Percentiles rank a stretch among this genome's conserved stretches.
Conservation (phyloP, 2,797 vertebrate genomes). For the Helostoma temminkii region DNA sequence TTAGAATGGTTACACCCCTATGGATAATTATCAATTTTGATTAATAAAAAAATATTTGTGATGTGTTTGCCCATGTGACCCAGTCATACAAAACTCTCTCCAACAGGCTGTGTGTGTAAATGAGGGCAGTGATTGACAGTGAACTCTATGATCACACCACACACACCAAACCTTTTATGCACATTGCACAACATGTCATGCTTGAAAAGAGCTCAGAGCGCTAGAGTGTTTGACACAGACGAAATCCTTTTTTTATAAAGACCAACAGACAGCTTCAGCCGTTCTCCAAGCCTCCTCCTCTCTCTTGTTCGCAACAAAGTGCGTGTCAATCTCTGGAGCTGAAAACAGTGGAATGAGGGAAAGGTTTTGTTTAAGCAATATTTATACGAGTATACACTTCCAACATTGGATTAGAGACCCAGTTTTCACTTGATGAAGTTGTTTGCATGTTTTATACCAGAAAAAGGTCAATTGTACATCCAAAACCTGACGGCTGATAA, state of each 20-base stretch:
- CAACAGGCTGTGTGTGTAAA: too few relatives aligned
- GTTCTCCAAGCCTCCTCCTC: not conserved
- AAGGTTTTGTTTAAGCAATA: slow-evolving; percentile 8
- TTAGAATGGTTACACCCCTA: too few relatives aligned
- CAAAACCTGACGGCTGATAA: not conserved
- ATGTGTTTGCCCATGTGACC: too few relatives aligned
- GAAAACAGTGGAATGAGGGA: slow-evolving; percentile 20
- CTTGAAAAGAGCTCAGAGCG: too few relatives aligned
- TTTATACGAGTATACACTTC: slow-evolving; percentile 32
- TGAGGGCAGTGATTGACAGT: too few relatives aligned
- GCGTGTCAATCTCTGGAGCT: slow-evolving; percentile 19
- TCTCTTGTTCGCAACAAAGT: slow-evolving; percentile 7
- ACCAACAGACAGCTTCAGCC: slow-evolving; percentile 27
- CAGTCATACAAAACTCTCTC: too few relatives aligned
- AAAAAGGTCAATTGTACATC: not conserved
- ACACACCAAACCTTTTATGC: too few relatives aligned
- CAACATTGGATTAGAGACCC: slow-evolving; percentile 18
- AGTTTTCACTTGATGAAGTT: slow-evolving; percentile 2
- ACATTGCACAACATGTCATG: too few relatives aligned
- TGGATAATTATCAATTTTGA: too few relatives aligned
- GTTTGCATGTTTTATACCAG: slow-evolving; percentile 13
- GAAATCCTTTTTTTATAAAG: slow-evolving; percentile 30
- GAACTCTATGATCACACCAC: too few relatives aligned
- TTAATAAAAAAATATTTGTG: too few relatives aligned
- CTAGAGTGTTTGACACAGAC: slow-evolving; percentile 31